Base-by-base conservation (phyloP, 2,113 vertebrate genomes). In the Plectropomus leopardus region DNA sequence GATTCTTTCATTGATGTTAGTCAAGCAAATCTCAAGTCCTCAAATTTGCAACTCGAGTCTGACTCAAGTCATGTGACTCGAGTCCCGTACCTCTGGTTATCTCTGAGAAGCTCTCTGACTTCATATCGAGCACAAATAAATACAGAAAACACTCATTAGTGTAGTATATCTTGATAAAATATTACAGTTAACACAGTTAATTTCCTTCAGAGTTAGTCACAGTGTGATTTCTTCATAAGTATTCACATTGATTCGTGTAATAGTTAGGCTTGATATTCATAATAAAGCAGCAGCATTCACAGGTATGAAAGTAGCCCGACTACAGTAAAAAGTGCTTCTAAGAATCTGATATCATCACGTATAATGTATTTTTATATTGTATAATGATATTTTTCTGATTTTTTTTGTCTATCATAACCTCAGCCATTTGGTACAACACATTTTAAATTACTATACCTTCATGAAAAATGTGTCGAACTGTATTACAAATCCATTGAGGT, bases 171-270 rank as follows among this genome's bases (percentile, higher is more conserved):
- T 24, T 67, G n/a, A 7, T 47, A 6, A 57, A 55, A 5, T n/a
- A 44, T n/a, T 14, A 40, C 58, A 11, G 28, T 14, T 5, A 66
- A 50, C n/a, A 26, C 28, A 51, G 15, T 42, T 28, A 1, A 24
- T 24, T 69, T 70, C 65, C 34, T 61, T 78, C 66, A 53, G 24
- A 63, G 42, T 34, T 36, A n/a, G 47, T 59, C 21, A 44, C 26
- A 45, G 23, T 65, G 44, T 13, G 17, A 47, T 16, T n/a, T 15
- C 23, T 73, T 50, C n/a, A 19, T 50, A 34, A 15, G 21, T 24
- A 26, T 59, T 40, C 16, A 48, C 2, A 60, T n/a, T 67, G 61
- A 68, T 68, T 17, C n/a, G n/a, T n/a, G n/a, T n/a, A n/a, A n/a
- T n/a, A 45, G 15, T 19, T 17, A n/a, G n/a, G n/a, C n/a, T 15